Conservation (phyloP, 2,113 vertebrate genomes). For the Tangachromis dhanisi region DNA sequence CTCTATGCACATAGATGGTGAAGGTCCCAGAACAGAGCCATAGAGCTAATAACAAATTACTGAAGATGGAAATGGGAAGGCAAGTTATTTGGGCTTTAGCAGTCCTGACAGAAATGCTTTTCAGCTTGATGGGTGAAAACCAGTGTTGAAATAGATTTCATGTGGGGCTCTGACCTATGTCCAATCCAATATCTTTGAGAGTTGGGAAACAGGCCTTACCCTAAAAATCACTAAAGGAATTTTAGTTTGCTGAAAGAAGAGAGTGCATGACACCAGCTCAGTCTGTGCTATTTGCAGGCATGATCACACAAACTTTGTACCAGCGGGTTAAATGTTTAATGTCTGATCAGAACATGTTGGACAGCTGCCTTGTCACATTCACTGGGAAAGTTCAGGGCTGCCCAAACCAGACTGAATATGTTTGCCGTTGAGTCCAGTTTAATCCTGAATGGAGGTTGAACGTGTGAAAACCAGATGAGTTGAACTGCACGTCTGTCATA, state of each 20-base stretch:
- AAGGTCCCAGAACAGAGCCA: not conserved
- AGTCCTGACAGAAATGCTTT: not conserved
- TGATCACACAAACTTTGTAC: not conserved
- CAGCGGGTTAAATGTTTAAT: not conserved
- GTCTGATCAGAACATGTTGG: not conserved
- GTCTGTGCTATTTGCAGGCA: not conserved
- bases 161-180: not conserved
- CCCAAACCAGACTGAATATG: not conserved
- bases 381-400: not conserved
- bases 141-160: not conserved
- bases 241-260: not conserved
- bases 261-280: not conserved
- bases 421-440: not conserved
- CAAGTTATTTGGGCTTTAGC: not conserved
- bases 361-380: not conserved
- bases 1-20: not conserved
- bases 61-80: not conserved
- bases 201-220: not conserved
- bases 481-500: fast-evolving
- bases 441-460: not conserved
- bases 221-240: not conserved
- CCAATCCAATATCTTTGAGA: not conserved
- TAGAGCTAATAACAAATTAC: not conserved
- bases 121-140: not conserved
- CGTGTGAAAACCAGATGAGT: not conserved